Conservation (phyloP, 2,888 invertebrate genomes). For the Mantis religiosa region DNA sequence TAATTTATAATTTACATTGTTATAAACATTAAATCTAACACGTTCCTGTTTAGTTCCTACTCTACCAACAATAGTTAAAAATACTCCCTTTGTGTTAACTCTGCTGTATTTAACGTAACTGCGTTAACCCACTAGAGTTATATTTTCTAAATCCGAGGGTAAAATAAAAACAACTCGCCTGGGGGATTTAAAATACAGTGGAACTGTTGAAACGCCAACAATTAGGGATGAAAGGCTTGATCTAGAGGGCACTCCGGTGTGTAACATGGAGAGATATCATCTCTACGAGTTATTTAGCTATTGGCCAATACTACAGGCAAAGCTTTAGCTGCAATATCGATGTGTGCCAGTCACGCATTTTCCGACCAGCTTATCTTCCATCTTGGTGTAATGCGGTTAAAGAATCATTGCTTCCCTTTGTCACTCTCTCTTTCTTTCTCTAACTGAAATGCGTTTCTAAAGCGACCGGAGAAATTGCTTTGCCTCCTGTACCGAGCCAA, state of each 20-base stretch:
- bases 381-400: neutral
- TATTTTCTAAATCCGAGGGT: neutral
- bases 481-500: no score
- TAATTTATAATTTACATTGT: no score
- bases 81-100: no score
- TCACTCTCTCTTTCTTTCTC: no score
- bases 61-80: no score
- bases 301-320: neutral
- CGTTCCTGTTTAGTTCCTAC: no score
- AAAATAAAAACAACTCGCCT: neutral
- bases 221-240: neutral
- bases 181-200: neutral
- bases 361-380: neutral
- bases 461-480: no score
- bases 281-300: neutral
- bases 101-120: no score
- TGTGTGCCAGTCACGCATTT: neutral
- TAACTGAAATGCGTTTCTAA: no score
- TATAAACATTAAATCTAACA: no score
- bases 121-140: neutral
- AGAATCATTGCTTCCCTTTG: neutral
- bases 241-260: neutral
- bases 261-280: neutral
- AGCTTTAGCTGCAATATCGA: neutral
- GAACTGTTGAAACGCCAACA: neutral